These are phyloP conservation scores for Streptopelia turtur DNA, from an alignment of 2,797 vertebrate genomes.

Conservation along the genomic window DNA sequence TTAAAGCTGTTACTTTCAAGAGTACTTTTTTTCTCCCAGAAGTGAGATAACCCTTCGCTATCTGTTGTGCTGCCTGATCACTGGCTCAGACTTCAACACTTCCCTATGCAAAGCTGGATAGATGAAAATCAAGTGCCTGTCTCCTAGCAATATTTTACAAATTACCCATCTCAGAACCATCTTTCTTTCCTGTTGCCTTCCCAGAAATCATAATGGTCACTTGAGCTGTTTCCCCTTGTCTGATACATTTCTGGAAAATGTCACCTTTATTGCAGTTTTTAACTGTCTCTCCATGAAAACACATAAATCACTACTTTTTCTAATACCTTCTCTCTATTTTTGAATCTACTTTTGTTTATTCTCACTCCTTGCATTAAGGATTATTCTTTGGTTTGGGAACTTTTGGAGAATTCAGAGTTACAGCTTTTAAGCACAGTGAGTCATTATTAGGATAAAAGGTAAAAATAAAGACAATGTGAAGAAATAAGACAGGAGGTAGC, in stretches of 20 bases:
- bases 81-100: neutral
- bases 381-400: neutral
- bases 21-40: neutral
- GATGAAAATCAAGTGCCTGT: neutral
- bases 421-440: slow-evolving; percentile 22
- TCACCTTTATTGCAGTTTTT: neutral
- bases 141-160: neutral
- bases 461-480: slow-evolving; percentile 2
- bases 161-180: neutral
- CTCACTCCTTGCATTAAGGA: neutral
- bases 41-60: neutral
- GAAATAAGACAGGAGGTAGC: neutral
- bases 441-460: slow-evolving; percentile 29
- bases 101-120: neutral
- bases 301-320: neutral
- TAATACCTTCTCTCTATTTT: neutral
- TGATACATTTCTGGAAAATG: neutral
- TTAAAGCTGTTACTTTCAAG: neutral
- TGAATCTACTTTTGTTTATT: neutral
- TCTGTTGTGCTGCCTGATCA: neutral
- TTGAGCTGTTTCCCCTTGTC: neutral
- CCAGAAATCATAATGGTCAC: neutral
- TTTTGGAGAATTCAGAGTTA: neutral
- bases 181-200: neutral
- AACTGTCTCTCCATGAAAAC: neutral